Evolutionary conservation across 2,113 vertebrate species (phyloP), one percentile per base, ranked within the genome.

Genomic region (Macaca fascicularis): DNA sequence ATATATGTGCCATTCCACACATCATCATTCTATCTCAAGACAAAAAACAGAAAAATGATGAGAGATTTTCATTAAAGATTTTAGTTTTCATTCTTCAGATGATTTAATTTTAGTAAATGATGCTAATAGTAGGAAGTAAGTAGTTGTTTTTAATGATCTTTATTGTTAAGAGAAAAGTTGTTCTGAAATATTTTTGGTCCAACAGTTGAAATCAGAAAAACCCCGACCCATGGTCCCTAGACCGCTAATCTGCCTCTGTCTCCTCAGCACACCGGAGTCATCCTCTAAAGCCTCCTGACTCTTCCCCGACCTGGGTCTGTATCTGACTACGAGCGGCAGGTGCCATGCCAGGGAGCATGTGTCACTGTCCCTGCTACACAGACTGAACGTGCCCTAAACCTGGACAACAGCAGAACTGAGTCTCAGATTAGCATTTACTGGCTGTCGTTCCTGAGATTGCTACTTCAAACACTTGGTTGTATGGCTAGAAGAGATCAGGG

Each of bases 241-340:
- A 72, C 25, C 27, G 1, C 35, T 38, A 5, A 13, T 32, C 20
- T 69, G 7, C 23, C 30, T 22, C 61, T 25, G 8, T 27, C 92
- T 61, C n/a, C 55, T 43, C 70, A 55, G 23, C 74, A 86, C 3
- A 2, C 11, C 7, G 12, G 38, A 83, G 48, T 61, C 14, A 0
- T 52, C 83, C 91, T 35, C 45, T 75, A 14, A 67, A 69, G 16
- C 13, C 35, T n/a, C 87, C 20, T 74, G 9, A 35, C 23, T 43
- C 11, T 0, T 0, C 2, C 17, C 19, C 1, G 0, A 8, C 10
- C 16, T 50, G 14, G 22, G 2, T 75, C 35, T 50, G 0, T 32
- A 3, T 90, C 43, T 59, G 1, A 16, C 25, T 81, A 17, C 3
- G 4, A 43, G 45, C 61, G 45, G 52, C 55, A 50, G 61, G 17